A percentile compares a stretch with the other conserved stretches of the same genome.
These are phyloP conservation scores for Stichodactyla helianthus DNA, from an alignment of 64 coral and sea anemone species.

Conservation along the genomic window DNA sequence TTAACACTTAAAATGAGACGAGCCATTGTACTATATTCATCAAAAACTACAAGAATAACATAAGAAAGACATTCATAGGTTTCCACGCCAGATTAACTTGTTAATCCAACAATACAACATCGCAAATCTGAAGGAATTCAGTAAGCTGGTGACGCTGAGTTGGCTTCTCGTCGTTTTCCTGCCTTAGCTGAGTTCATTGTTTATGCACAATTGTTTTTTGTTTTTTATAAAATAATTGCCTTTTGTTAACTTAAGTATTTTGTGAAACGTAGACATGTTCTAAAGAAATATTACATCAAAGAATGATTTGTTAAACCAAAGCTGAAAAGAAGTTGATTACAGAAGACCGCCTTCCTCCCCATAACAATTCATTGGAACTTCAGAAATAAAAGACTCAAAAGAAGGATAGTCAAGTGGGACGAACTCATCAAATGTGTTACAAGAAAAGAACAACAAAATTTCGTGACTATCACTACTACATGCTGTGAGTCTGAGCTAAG, in stretches of 20 bases:
- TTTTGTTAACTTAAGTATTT: not conserved
- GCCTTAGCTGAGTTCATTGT: not conserved
- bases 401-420: not conserved
- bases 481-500: not conserved
- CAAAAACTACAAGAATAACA: not conserved
- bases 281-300: not conserved
- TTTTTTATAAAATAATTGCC: not conserved
- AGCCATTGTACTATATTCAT: not conserved
- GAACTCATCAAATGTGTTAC: not conserved
- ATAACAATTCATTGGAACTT: not conserved
- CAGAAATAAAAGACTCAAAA: not conserved
- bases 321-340: not conserved
- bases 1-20: not conserved
- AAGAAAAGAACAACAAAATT: not conserved
- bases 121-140: not conserved
- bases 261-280: not conserved
- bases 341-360: not conserved
- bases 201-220: not conserved
- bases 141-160: not conserved
- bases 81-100: conserved; percentile 6
- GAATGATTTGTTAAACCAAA: not conserved
- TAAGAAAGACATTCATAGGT: not conserved
- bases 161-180: not conserved
- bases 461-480: conserved; percentile 12
- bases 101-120: conserved; percentile 7